Evolutionary conservation across 2,888 invertebrate genomes (phyloP).

Genomic region (Dryobotodes eremita): DNA sequence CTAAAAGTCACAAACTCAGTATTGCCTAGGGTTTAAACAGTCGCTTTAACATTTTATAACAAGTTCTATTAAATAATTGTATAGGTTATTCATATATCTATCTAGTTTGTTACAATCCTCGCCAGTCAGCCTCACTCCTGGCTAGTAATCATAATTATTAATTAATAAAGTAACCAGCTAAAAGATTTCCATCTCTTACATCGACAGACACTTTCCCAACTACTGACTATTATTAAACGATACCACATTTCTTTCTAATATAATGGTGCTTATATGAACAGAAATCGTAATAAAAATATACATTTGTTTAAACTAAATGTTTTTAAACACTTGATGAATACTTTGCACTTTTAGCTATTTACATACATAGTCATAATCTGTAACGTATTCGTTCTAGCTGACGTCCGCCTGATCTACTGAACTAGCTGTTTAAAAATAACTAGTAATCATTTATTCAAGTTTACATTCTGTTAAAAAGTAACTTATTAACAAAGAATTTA

Average conservation of each 20-base stretch:
- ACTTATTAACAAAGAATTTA: slow-evolving; percentile 17
- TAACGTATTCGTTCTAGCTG: slow-evolving; percentile 34
- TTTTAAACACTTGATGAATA: slow-evolving; percentile 31
- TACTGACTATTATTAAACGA: slow-evolving; percentile 37
- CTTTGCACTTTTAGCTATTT: slow-evolving; percentile 59
- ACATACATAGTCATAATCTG: slow-evolving; percentile 41
- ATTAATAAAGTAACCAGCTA: slow-evolving; percentile 18
- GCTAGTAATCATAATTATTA: slow-evolving; percentile 24
- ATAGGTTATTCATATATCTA: slow-evolving; percentile 36
- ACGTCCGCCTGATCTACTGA: slow-evolving; percentile 24
- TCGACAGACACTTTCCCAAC: slow-evolving; percentile 23
- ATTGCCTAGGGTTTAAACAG: slow-evolving; percentile 30
- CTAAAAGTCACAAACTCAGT: slow-evolving; percentile 34
- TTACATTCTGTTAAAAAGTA: slow-evolving; percentile 30
- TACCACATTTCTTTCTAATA: slow-evolving; percentile 35
- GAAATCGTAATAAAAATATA: slow-evolving; percentile 42
- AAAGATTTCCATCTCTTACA: slow-evolving; percentile 21
- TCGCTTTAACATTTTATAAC: slow-evolving; percentile 36
- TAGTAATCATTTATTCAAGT: slow-evolving; percentile 30
- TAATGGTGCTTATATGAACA: slow-evolving; percentile 35
- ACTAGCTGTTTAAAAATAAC: slow-evolving; percentile 37
- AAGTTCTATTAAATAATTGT: slow-evolving; percentile 29
- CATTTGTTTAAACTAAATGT: slow-evolving; percentile 24
- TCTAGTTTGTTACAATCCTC: slow-evolving; percentile 34
- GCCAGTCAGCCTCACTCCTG: slow-evolving; percentile 6